These are phyloP conservation scores for Drosophila hawaiiensis DNA, from an alignment of 2,888 invertebrate species.

Conservation along the genomic window DNA sequence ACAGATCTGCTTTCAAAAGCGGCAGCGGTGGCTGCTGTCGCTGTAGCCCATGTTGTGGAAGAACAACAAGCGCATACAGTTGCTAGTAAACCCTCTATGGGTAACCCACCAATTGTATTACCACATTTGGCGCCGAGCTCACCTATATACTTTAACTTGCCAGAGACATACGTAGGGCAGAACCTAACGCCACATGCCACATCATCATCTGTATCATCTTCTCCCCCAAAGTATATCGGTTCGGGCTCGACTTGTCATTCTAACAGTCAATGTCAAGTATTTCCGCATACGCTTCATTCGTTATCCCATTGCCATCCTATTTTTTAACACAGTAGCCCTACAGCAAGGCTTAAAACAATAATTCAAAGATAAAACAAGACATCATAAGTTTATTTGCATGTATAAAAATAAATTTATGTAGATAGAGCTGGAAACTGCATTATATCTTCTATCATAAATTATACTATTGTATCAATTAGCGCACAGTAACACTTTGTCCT, in stretches of 20 bases:
- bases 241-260: conserved; percentile 5
- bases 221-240: conserved; percentile 4
- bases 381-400: neutral
- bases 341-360: neutral
- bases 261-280: conserved; percentile 24
- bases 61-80: conserved; percentile 28
- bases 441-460: neutral
- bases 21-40: conserved; percentile 58
- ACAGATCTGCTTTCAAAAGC: conserved; percentile 86
- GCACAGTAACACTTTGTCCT: neutral
- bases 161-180: conserved; percentile 15
- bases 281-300: conserved; percentile 27
- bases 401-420: neutral
- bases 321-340: conserved; percentile 3
- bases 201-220: conserved; percentile 22
- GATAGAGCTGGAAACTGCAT: neutral
- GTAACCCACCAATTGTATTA: conserved; percentile 57
- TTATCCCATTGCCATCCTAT: conserved; percentile 23
- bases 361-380: neutral
- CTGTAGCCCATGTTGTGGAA: conserved; percentile 58
- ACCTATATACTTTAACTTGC: conserved; percentile 37
- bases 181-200: conserved; percentile 23
- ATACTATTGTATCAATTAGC: neutral
- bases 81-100: conserved; percentile 29
- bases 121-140: conserved; percentile 40